Conservation (phyloP, 2,113 vertebrate genomes). For the Mandrillus leucophaeus region DNA sequence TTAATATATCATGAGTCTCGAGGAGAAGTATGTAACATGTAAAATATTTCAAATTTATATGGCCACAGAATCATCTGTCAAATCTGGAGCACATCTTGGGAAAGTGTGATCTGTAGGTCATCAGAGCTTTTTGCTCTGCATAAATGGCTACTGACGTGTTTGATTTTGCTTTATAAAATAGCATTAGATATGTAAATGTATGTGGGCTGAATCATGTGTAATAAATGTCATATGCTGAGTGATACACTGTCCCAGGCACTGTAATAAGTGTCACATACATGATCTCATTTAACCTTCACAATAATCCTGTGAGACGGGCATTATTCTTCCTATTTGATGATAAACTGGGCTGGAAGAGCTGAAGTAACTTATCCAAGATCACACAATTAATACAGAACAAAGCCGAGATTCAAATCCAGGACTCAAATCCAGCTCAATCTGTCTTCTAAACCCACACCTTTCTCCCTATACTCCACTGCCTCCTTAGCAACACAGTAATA, state of each 20-base stretch:
- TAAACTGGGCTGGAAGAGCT: background rate
- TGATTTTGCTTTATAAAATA: background rate
- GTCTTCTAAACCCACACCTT: background rate
- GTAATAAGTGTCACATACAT: background rate
- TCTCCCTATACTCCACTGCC: background rate
- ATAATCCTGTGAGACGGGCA: background rate
- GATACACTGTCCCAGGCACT: background rate
- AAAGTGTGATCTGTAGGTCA: background rate
- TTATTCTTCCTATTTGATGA: background rate
- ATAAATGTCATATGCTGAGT: background rate
- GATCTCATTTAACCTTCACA: background rate
- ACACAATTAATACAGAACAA: background rate
- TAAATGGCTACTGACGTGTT: background rate
- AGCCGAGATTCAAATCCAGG: background rate
- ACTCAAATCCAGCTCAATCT: background rate
- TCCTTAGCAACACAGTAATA: background rate
- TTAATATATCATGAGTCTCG: background rate
- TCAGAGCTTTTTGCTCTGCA: background rate
- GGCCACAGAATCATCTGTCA: background rate
- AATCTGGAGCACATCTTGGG: background rate
- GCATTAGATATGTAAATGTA: background rate
- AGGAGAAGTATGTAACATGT: background rate
- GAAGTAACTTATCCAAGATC: background rate
- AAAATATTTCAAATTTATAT: background rate
- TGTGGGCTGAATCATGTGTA: background rate